Evolutionary conservation across 64 coral and sea anemone genomes (phyloP).

Genomic region (Orbicella faveolata): DNA sequence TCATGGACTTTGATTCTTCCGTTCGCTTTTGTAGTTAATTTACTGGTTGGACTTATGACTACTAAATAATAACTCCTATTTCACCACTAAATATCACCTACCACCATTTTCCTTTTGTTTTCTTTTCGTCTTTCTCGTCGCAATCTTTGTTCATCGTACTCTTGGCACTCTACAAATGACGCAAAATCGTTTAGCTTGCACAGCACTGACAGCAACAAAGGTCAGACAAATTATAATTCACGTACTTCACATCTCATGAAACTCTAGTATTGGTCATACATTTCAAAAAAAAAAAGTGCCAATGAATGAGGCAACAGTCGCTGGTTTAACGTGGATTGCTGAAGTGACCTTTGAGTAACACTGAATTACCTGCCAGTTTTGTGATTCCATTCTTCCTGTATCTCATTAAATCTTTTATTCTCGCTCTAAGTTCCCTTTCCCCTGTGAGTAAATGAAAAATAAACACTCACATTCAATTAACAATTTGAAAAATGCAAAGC

Average conservation of each 20-base stretch:
- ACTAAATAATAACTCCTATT: not conserved
- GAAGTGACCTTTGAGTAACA: no score
- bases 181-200: not conserved
- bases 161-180: constrained; percentile 73
- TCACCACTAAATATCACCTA: constrained; percentile 12
- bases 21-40: no score
- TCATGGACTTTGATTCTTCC: no score
- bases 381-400: constrained; percentile 96
- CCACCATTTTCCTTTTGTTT: constrained; percentile 96
- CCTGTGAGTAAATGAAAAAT: constrained; percentile 46
- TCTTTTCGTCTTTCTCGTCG: constrained; percentile 94
- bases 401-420: constrained; percentile 88
- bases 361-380: constrained; percentile 77
- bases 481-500: not conserved
- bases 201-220: no score
- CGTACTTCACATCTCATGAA: no score
- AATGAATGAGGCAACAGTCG: no score
- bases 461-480: not conserved
- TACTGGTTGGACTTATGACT: not conserved
- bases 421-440: constrained; percentile 80
- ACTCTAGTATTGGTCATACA: no score
- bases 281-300: no score
- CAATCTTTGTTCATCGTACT: constrained; percentile 88
- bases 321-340: not conserved
- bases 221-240: no score